A percentile compares a stretch with the other conserved stretches of the same genome.
Evolutionary conservation across 1,140 invertebrate species (phyloP).

Genomic region (Drosophila sp.): DNA sequence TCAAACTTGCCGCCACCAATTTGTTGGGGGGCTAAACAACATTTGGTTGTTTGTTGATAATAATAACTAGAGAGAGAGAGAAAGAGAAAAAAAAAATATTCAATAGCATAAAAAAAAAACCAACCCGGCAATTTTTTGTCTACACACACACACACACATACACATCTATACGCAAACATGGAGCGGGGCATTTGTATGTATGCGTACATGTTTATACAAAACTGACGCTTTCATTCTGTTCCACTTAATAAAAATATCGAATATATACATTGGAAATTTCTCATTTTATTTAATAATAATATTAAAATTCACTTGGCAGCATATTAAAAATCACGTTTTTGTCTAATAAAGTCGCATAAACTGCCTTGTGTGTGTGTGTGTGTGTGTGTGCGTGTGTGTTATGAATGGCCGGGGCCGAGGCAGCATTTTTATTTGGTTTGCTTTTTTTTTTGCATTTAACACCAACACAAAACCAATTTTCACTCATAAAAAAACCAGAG

Average conservation of each 20-base stretch:
- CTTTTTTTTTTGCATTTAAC: background rate
- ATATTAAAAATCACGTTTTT: constrained; percentile 7
- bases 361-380: background rate
- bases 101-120: constrained; percentile 66
- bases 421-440: background rate
- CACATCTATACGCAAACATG: constrained; percentile 45
- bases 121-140: constrained; percentile 78
- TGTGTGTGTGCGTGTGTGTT: constrained; percentile 42
- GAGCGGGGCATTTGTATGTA: constrained; percentile 36
- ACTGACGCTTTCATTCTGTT: constrained; percentile 12
- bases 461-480: constrained; percentile 3
- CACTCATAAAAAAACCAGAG: constrained; percentile 1
- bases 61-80: constrained; percentile 13
- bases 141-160: constrained; percentile 65
- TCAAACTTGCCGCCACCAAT: constrained; percentile 17
- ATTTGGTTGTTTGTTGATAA: constrained; percentile 42
- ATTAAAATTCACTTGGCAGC: background rate
- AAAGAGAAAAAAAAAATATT: constrained; percentile 49
- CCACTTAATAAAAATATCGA: background rate
- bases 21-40: constrained; percentile 9
- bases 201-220: constrained; percentile 32
- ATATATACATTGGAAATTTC: background rate
- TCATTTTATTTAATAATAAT: background rate
- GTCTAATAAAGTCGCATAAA: constrained; percentile 2
- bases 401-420: constrained; percentile 39